Evolutionary conservation across 1,140 invertebrate species (phyloP).

Genomic region (Radopholus similis): DNA sequence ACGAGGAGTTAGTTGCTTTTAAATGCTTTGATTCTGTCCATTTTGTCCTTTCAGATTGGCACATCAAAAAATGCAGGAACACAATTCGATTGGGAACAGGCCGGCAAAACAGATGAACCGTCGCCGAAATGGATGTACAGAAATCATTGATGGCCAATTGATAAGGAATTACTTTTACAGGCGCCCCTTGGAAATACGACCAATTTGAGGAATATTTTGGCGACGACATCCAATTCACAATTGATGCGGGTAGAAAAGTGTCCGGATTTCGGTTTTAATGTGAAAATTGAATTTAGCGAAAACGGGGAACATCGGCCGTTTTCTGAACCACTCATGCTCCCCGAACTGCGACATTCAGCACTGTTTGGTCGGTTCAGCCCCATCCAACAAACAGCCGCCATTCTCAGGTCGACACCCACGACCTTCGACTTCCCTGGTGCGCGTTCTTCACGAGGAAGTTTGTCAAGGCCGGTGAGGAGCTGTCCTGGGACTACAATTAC

Average conservation of each 20-base stretch:
- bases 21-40: too few species aligned
- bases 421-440: conserved; percentile 24
- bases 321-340: conserved; percentile 27
- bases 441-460: conserved; percentile 26
- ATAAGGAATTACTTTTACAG: background rate
- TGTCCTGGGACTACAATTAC: conserved; percentile 25
- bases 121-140: too few species aligned
- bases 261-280: background rate
- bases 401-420: conserved; percentile 13
- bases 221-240: conserved; percentile 16
- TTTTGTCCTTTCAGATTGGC: background rate
- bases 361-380: background rate
- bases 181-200: background rate
- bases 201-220: conserved; percentile 28
- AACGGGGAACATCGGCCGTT: conserved; percentile 28
- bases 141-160: background rate
- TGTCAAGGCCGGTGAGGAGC: conserved; percentile 28
- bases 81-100: background rate
- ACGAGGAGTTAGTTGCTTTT: conserved; percentile 6
- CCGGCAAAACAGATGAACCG: too few species aligned
- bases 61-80: background rate
- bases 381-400: background rate
- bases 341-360: conserved; percentile 24
- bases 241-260: conserved; percentile 9
- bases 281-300: background rate